Evolutionary conservation across 2,113 vertebrate species (phyloP), one percentile per base, ranked within the genome.

Genomic region (Craseonycteris thonglongyai): DNA sequence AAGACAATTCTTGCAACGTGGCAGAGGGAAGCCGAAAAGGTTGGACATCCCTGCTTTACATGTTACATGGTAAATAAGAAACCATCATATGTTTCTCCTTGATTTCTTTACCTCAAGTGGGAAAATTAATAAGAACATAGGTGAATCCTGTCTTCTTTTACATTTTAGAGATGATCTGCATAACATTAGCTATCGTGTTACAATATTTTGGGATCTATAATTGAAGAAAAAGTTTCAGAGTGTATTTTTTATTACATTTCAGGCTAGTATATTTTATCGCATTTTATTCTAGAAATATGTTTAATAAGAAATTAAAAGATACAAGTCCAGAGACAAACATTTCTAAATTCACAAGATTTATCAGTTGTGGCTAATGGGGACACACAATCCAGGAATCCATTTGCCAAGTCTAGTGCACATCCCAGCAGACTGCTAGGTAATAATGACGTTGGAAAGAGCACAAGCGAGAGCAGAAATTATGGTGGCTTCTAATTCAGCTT

Each of bases 371-470:
- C 66, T 84, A 89, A 74, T 7, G 14, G 59, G 63, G 15, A 65
- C 47, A 38, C 12, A 90, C 13, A 87, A 61, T 88, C 49, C 45
- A 51, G 63, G 84, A 90, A 93, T 59, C 38, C 13, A 7, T 88
- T 51, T 88, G 93, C 93, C 96, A 96, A 90, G 45, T 84, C 61
- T 83, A 69, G 66, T 61, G 61, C 42, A 26, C 12, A 63, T 88
- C 94, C 88, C 75, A 80, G 42, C 71, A 68, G 78, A 76, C 45
- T 72, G 35, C 78, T 79, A 14, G 80, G 42, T 75, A 88, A 94
- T 96, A 82, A 96, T 85, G 90, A 90, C 75, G 92, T 45, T 96
- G 95, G 93, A 91, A 75, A 96, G 88, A 81, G 66, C 40, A 92
- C 93, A 95, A 92, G 61, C 49, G 68, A 96, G 81, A 94, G 85